Conservation (phyloP, 2,113 vertebrate genomes). For the Arvicanthis niloticus region DNA sequence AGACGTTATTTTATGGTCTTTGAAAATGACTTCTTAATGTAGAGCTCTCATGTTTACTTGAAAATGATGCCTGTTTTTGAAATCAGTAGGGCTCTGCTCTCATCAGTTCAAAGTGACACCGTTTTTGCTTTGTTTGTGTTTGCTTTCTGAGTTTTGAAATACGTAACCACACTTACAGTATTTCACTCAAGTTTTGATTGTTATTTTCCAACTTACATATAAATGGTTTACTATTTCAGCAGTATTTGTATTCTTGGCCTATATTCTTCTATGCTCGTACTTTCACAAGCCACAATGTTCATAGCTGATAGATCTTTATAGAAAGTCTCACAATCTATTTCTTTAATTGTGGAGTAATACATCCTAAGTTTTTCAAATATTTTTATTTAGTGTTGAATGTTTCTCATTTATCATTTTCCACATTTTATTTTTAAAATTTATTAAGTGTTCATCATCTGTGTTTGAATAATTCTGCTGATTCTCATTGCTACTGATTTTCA, state of each 20-base stretch:
- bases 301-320: not conserved
- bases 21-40: not conserved
- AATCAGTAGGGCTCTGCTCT: not conserved
- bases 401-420: not conserved
- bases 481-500: not conserved
- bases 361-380: not conserved
- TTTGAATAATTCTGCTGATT: not conserved
- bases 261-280: not conserved
- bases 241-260: not conserved
- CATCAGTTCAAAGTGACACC: not conserved
- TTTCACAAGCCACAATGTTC: not conserved
- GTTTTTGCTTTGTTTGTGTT: not conserved
- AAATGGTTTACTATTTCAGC: not conserved
- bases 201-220: not conserved
- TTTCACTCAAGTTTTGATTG: not conserved
- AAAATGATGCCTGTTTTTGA: not conserved
- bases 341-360: not conserved
- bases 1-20: not conserved
- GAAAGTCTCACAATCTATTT: not conserved
- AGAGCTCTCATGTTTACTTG: not conserved
- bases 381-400: not conserved
- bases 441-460: not conserved
- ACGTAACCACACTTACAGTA: not conserved
- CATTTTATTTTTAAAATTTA: not conserved
- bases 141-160: not conserved